phyloP scores from a whole-genome alignment of 2,113 vertebrate species.

The Macquaria australasica region DNA sequence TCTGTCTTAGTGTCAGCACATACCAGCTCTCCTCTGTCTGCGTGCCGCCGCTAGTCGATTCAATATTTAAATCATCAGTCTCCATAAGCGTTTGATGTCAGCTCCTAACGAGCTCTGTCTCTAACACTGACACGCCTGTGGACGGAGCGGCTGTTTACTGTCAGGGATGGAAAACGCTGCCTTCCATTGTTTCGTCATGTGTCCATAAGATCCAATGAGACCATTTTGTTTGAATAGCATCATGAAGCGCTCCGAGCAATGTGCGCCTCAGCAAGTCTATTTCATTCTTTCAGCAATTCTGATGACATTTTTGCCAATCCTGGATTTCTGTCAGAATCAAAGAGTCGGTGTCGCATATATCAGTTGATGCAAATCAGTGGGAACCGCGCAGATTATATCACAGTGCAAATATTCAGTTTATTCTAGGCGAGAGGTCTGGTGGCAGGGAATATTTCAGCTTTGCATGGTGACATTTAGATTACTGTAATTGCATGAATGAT shows the following conservation, averaged over 20 bases:
- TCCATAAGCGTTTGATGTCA: slow-evolving; percentile 78
- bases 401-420: slow-evolving; percentile 56
- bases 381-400: slow-evolving; percentile 53
- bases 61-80: slow-evolving; percentile 82
- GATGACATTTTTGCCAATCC: slow-evolving; percentile 75
- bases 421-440: slow-evolving; percentile 35
- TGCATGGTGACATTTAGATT: slow-evolving; percentile 30
- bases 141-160: slow-evolving; percentile 76
- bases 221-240: slow-evolving; percentile 70
- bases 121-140: slow-evolving; percentile 72
- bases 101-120: slow-evolving; percentile 77
- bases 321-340: slow-evolving; percentile 69
- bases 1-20: slow-evolving; percentile 79
- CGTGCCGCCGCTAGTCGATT: slow-evolving; percentile 63
- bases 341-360: slow-evolving; percentile 43
- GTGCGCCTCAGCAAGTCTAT: slow-evolving; percentile 63
- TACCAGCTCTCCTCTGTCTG: slow-evolving; percentile 65
- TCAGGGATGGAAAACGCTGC: slow-evolving; percentile 69
- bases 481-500: neutral
- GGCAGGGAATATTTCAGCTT: slow-evolving; percentile 17
- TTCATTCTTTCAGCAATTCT: slow-evolving; percentile 71
- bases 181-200: slow-evolving; percentile 66
- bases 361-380: slow-evolving; percentile 57
- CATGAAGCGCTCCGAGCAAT: slow-evolving; percentile 49
- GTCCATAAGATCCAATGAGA: slow-evolving; percentile 72